Evolutionary conservation across 2,888 invertebrate genomes (phyloP), one percentile per base, ranked within the genome.

Genomic region (Cheilosia soror): DNA sequence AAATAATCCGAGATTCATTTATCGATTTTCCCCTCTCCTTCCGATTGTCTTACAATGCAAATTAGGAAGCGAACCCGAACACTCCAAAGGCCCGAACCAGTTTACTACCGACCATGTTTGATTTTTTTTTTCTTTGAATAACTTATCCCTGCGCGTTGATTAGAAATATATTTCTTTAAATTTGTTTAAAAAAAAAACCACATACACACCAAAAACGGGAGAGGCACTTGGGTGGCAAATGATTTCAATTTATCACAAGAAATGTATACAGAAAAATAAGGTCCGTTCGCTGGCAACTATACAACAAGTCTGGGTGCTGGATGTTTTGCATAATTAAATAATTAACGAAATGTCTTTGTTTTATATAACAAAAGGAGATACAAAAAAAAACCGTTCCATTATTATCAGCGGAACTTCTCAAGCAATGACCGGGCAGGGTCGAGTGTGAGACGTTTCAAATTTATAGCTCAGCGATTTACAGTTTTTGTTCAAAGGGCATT

Each of bases 301-400:
- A 51, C 62, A 63, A 65, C 27, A 40, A 44, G 55, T 84, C 73
- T 71, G n/a, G 66, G 53, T 68, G 65, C 53, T 68, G 71, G 51
- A 62, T 66, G 72, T 25, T 85, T 85, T 77, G 85, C 85, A 85
- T 85, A 85, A 85, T 81, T 85, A 81, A 77, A 71, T 85, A 85
- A 85, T 85, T 81, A 85, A 85, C 81, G 71, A 81, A 85, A 85
- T 85, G 85, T 85, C 85, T 85, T 85, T 85, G 76, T 85, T 85
- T 81, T 49, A 49, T 71, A 71, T 71, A 84, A 65, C 69, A 69
- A 66, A 29, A 66, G 44, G 5, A 55, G 27, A 37, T 40, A 44
- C 51, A 13, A 49, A 51, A 2, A 51, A 57, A 29, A 57, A 51
- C 33, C 49, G 57, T 63, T 65, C 42, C 40, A 85, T 79, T 83